Evolutionary conservation across 2,797 vertebrate genomes (phyloP), one percentile per base, ranked within the genome.

Genomic region (Urocyon cinereoargenteus): DNA sequence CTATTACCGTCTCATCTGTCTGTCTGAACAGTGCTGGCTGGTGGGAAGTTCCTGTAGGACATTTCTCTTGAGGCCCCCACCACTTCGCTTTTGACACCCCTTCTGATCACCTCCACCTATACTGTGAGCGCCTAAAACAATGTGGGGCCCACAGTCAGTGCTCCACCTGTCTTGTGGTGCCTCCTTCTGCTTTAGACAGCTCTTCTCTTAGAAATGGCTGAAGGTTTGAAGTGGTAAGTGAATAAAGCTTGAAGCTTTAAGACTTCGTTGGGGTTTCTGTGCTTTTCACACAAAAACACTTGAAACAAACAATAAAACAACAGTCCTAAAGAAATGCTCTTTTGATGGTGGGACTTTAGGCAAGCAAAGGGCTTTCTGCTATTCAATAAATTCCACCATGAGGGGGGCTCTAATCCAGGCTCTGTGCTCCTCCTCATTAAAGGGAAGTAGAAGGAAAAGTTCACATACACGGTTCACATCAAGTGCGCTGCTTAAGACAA

Each of bases 291-390:
- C 51, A 82, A 82, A 55, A 62, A 22, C 9, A 88, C 31, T 83
- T 83, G n/a, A 68, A 86, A 87, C 21, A 86, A 92, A 84, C 10
- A 83, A 96, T 70, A n/a, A 86, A 89, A 90, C 59, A 94, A 84
- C 19, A 93, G 77, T 59, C 53, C 40, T 77, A 68, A 93, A 89
- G 61, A 95, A 93, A 59, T 83, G 26, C 16, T 87, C 6, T 51
- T 36, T 84, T 86, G 31, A 90, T 22, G 31, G 62, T 73, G 61
- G 61, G 14, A 85, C 75, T 96, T 93, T 75, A 70, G 83, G 61
- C 53, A 84, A 57, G 19, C 68, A 51, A 88, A 91, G 28, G 31
- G 31, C 59, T 93, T 95, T 86, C 84, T 64, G 21, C 28, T 51
- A 59, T 86, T 45, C 36, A 40, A 15, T 57, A 94, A 73, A 72